Percentiles rank a stretch among this genome's conserved stretches.
These are phyloP conservation scores for Ophion costatus DNA, from an alignment of 2,888 invertebrate genomes.

Conservation along the genomic window DNA sequence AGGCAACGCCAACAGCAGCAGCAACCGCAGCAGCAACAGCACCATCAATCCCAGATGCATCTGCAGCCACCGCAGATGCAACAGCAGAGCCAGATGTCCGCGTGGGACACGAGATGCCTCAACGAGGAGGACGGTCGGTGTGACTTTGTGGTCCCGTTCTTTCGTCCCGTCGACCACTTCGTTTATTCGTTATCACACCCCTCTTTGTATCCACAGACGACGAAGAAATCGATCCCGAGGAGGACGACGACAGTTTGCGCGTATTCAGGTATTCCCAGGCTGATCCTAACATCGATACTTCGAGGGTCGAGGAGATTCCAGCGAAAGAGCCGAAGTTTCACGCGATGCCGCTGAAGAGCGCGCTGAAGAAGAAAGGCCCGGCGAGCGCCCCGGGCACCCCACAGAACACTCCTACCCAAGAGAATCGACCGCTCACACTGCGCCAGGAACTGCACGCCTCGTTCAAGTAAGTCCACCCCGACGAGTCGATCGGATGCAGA, in stretches of 20 bases:
- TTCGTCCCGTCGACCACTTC: no score
- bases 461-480: slow-evolving; percentile 88
- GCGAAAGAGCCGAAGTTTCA: slow-evolving; percentile 96
- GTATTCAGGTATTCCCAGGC: slow-evolving; percentile 86
- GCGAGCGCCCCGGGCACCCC: slow-evolving; percentile 88
- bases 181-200: no score
- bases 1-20: slow-evolving; percentile 82
- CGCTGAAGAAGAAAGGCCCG: slow-evolving; percentile 91
- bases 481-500: slow-evolving; percentile 7
- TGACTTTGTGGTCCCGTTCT: not conserved
- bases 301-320: slow-evolving; percentile 95
- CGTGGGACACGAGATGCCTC: slow-evolving; percentile 71
- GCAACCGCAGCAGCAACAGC: slow-evolving; percentile 32
- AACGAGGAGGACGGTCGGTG: slow-evolving; percentile 66
- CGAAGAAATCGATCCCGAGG: slow-evolving; percentile 88
- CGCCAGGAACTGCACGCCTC: slow-evolving; percentile 91
- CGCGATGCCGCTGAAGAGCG: slow-evolving; percentile 96
- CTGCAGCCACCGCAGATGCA: slow-evolving; percentile 54
- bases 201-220: slow-evolving; percentile 84
- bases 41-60: slow-evolving; percentile 43
- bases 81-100: slow-evolving; percentile 36
- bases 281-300: slow-evolving; percentile 90
- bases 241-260: slow-evolving; percentile 85
- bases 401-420: slow-evolving; percentile 89
- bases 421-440: slow-evolving; percentile 87